phyloP scores from a whole-genome alignment of 1,140 invertebrate species.

The Steinernema khuongi region DNA sequence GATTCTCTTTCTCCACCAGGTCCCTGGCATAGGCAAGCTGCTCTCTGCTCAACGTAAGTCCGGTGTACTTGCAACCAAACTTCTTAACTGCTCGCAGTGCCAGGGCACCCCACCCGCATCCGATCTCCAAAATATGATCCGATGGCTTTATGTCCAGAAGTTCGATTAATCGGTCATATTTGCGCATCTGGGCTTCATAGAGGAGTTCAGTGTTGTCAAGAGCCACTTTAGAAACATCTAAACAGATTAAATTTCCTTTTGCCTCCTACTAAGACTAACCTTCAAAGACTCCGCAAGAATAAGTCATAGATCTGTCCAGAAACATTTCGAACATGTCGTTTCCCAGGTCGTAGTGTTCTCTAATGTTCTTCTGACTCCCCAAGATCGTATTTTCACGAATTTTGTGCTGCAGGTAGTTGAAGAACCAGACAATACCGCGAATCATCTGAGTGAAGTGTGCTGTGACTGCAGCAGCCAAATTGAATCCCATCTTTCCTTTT shows the following conservation, averaged over 20 bases:
- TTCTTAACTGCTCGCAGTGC: slow-evolving; percentile 40
- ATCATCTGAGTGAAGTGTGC: slow-evolving; percentile 10
- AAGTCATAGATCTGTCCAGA: slow-evolving; percentile 46
- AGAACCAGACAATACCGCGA: slow-evolving; percentile 22
- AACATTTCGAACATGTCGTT: slow-evolving; percentile 50
- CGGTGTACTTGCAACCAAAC: slow-evolving; percentile 43
- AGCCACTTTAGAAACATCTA: background rate
- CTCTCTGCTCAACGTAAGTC: slow-evolving; percentile 40
- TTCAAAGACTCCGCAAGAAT: slow-evolving; percentile 44
- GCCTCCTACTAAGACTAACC: slow-evolving; percentile 22
- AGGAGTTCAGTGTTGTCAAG: slow-evolving; percentile 20
- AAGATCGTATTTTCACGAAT: slow-evolving; percentile 31
- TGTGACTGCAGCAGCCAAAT: background rate
- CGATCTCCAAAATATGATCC: slow-evolving; percentile 55
- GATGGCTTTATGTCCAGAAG: slow-evolving; percentile 46
- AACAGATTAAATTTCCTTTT: background rate
- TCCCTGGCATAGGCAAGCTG: slow-evolving; percentile 36
- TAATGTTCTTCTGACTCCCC: slow-evolving; percentile 33
- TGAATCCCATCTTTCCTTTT: background rate
- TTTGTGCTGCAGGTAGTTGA: slow-evolving; percentile 41
- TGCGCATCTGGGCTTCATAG: slow-evolving; percentile 49
- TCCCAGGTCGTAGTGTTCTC: slow-evolving; percentile 47
- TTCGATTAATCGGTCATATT: slow-evolving; percentile 50
- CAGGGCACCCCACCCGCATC: slow-evolving; percentile 55
- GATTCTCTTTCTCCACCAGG: slow-evolving; percentile 22